Conservation (phyloP, 2,797 vertebrate genomes). For the Arctocebus calabarensis region DNA sequence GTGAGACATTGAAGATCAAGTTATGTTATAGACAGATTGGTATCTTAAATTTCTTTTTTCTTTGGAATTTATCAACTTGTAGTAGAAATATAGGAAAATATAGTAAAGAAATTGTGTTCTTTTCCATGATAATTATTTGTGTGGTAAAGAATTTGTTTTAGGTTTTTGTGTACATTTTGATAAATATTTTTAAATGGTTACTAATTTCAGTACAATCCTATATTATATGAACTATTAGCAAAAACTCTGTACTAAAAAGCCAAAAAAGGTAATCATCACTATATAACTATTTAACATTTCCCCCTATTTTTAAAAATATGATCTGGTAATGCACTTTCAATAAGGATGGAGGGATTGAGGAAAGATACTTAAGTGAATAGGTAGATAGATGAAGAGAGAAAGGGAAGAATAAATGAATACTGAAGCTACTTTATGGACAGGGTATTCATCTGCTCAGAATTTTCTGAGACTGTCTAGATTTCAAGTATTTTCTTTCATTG, state of each 20-base stretch:
- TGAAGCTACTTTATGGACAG: neutral
- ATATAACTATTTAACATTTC: neutral
- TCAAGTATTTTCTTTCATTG: conserved; percentile 29
- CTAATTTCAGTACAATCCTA: neutral
- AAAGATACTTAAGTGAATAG: neutral
- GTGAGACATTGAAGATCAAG: neutral
- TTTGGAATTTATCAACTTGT: neutral
- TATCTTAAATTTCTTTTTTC: conserved; percentile 1
- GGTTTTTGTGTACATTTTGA: conserved; percentile 21
- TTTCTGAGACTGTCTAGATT: conserved; percentile 12
- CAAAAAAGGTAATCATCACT: neutral
- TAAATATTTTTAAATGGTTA: neutral
- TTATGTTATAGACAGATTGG: neutral
- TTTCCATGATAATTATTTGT: neutral
- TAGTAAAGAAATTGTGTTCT: neutral
- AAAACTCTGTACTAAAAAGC: neutral
- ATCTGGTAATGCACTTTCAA: neutral
- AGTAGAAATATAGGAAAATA: neutral
- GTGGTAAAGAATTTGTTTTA: conserved; percentile 34
- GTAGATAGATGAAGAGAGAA: neutral
- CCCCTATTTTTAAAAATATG: neutral
- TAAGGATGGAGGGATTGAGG: neutral
- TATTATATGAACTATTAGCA: neutral
- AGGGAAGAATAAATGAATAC: neutral
- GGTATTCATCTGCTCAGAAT: neutral